Evolutionary conservation across 2,888 invertebrate species (phyloP).

Genomic region (Scrobipalpa atriplicella): DNA sequence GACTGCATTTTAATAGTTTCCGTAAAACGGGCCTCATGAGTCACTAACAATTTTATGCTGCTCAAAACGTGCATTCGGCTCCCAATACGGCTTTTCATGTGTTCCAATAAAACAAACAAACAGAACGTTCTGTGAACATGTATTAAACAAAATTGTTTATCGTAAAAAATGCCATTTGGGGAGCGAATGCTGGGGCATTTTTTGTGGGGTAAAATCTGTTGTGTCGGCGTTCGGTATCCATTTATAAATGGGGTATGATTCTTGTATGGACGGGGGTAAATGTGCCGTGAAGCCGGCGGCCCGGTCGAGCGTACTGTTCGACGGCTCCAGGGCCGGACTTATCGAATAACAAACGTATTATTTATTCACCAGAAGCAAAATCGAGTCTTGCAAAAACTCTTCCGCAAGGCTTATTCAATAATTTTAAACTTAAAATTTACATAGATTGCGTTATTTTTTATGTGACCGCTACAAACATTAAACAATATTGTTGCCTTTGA

Average conservation of each 20-base stretch:
- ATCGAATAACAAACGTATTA: not conserved
- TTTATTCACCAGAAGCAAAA: no score
- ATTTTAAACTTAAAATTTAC: no score
- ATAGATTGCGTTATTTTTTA: no score
- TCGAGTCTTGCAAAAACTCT: no score
- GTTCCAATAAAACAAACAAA: conserved; percentile 24
- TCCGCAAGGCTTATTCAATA: no score
- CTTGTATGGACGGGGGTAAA: conserved; percentile 68
- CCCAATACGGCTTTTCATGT: conserved; percentile 22
- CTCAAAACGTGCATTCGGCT: conserved; percentile 19
- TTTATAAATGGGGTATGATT: conserved; percentile 76
- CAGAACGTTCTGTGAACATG: conserved; percentile 27
- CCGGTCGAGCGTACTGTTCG: conserved; percentile 7
- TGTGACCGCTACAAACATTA: no score
- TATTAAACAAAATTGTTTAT: conserved; percentile 31
- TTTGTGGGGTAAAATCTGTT: conserved; percentile 56
- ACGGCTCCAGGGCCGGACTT: not conserved
- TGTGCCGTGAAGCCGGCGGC: conserved; percentile 74
- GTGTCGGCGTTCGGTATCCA: conserved; percentile 65
- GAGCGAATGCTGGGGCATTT: conserved; percentile 34
- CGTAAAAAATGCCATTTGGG: conserved; percentile 35
- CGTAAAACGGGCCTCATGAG: conserved; percentile 21
- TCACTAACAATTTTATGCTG: conserved; percentile 10
- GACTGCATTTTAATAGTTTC: conserved; percentile 21
- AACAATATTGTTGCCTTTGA: not conserved